Conservation (phyloP, 2,113 vertebrate genomes). For the Climacteris rufus region DNA sequence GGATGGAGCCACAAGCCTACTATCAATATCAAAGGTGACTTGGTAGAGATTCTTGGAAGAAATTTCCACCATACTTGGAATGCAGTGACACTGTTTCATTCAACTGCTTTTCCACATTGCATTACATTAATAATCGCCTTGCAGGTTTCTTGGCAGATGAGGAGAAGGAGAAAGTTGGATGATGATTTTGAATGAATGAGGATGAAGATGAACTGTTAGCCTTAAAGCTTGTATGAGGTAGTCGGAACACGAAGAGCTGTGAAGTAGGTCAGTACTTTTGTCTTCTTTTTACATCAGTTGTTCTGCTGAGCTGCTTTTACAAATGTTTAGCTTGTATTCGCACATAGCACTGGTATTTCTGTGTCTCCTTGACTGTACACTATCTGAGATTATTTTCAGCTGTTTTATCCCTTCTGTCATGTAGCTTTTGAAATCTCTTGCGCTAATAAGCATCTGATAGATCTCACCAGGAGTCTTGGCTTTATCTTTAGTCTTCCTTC, state of each 20-base stretch:
- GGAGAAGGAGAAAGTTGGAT: slow-evolving; percentile 38
- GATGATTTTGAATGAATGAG: slow-evolving; percentile 55
- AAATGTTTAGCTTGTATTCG: slow-evolving; percentile 43
- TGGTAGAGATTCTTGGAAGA: slow-evolving; percentile 50
- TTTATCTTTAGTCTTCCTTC: slow-evolving; percentile 47
- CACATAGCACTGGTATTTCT: neutral
- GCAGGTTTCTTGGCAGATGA: slow-evolving; percentile 56
- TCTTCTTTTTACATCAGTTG: slow-evolving; percentile 36
- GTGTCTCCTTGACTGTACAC: neutral
- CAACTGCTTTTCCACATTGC: slow-evolving; percentile 33
- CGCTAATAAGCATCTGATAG: slow-evolving; percentile 45
- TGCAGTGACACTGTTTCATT: slow-evolving; percentile 30
- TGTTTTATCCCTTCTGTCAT: slow-evolving; percentile 48
- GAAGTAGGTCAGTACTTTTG: slow-evolving; percentile 53
- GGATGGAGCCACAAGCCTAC: slow-evolving; percentile 14
- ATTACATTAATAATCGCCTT: slow-evolving; percentile 53
- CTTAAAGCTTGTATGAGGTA: slow-evolving; percentile 49
- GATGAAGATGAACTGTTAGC: slow-evolving; percentile 45
- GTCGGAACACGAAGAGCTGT: slow-evolving; percentile 8
- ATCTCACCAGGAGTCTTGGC: slow-evolving; percentile 62
- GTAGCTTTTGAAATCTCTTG: slow-evolving; percentile 29
- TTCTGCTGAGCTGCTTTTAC: slow-evolving; percentile 10
- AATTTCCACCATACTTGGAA: slow-evolving; percentile 38
- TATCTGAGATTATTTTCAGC: slow-evolving; percentile 9
- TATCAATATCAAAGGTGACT: slow-evolving; percentile 54